These are phyloP conservation scores for Bombus confusus DNA, from an alignment of 1,140 invertebrate genomes.

Conservation along the genomic window DNA sequence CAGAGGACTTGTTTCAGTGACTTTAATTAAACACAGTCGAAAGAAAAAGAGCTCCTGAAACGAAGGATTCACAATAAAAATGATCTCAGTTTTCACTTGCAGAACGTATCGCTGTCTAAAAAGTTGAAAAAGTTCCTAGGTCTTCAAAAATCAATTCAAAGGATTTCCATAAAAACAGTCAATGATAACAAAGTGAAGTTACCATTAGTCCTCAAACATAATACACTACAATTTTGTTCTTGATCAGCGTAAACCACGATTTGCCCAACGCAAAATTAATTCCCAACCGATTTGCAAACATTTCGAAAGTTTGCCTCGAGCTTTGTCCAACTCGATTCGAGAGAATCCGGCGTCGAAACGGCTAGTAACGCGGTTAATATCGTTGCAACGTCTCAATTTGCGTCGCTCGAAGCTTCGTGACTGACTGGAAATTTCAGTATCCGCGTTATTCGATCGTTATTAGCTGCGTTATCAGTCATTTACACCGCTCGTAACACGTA, in stretches of 20 bases:
- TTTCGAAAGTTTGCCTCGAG: neutral
- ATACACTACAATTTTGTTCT: neutral
- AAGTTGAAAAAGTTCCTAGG: too few species aligned
- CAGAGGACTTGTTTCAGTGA: too few species aligned
- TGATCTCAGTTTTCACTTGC: too few species aligned
- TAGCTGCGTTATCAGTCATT: slow-evolving; percentile 2
- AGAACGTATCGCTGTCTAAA: too few species aligned
- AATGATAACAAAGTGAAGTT: neutral
- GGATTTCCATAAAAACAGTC: neutral
- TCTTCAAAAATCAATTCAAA: neutral
- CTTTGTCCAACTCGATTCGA: neutral
- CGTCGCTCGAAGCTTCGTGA: neutral
- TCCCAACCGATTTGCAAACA: neutral
- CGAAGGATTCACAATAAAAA: too few species aligned
- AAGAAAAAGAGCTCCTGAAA: too few species aligned
- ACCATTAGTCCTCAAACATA: neutral
- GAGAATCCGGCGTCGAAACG: neutral
- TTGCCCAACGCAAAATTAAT: neutral
- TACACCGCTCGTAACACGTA: neutral
- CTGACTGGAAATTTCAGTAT: neutral
- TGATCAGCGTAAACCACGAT: neutral
- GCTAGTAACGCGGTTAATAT: neutral
- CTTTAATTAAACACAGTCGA: too few species aligned
- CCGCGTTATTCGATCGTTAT: neutral
- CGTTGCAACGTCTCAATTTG: slow-evolving; percentile 5